Evolutionary conservation across 2,113 vertebrate species (phyloP).

Genomic region (Ia io): DNA sequence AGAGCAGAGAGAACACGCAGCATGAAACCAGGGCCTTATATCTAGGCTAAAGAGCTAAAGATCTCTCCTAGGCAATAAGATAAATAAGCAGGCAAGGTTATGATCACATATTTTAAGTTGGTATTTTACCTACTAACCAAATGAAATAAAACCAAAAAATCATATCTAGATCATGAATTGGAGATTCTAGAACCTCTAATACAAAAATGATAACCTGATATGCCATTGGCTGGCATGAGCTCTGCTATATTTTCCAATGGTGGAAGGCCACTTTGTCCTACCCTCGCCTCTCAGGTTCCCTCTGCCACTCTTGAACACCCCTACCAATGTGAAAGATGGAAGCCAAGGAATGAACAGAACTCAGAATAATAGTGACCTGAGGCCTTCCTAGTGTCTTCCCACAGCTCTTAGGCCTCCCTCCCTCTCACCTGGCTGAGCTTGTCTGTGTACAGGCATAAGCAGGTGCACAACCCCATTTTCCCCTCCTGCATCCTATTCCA

Average conservation of each 20-base stretch:
- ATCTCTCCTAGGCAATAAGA: background rate
- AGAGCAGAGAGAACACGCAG: background rate
- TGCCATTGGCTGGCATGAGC: background rate
- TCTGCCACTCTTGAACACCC: background rate
- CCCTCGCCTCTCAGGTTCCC: accelerated
- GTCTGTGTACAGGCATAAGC: accelerated
- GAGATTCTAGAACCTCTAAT: background rate
- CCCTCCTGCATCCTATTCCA: background rate
- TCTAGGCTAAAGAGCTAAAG: background rate
- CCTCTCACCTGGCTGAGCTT: background rate
- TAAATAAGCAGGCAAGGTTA: background rate
- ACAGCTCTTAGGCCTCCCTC: background rate
- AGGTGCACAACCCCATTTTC: background rate
- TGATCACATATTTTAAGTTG: background rate
- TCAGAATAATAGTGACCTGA: background rate
- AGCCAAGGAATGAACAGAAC: background rate
- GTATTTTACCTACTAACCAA: background rate
- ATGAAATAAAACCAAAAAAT: background rate
- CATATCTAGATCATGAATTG: background rate
- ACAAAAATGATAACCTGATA: background rate
- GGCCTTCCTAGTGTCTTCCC: background rate
- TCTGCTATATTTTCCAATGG: background rate
- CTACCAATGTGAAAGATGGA: background rate
- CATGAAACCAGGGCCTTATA: background rate
- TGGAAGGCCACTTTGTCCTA: background rate